Percentiles rank a stretch among this genome's conserved stretches.
Evolutionary conservation across 2,888 invertebrate genomes (phyloP).

Genomic region (Zhengitettix transpicula): DNA sequence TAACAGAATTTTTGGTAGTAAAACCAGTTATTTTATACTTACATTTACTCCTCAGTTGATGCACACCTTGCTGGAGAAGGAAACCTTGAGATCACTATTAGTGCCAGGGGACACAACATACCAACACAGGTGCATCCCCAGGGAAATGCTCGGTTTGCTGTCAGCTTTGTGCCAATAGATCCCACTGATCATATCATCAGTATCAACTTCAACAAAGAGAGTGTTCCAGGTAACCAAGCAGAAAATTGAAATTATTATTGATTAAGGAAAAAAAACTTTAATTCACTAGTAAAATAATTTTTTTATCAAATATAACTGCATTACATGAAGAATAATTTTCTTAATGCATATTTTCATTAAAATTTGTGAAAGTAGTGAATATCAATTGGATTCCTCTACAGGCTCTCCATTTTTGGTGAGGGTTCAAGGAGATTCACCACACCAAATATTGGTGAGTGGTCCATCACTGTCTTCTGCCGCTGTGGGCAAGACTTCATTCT

Average conservation of each 20-base stretch:
- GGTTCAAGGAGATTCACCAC: slow-evolving; percentile 38
- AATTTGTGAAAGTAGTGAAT: not conserved
- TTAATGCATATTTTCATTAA: too few relatives aligned
- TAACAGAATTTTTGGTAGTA: not conserved
- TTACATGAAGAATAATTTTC: too few relatives aligned
- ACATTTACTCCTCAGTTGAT: slow-evolving; percentile 44
- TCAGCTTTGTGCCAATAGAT: slow-evolving; percentile 90
- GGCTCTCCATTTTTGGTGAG: slow-evolving; percentile 85
- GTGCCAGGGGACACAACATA: slow-evolving; percentile 80
- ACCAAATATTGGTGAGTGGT: slow-evolving; percentile 40
- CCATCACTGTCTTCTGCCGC: slow-evolving; percentile 37
- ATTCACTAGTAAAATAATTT: not conserved
- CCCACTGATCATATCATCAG: slow-evolving; percentile 89
- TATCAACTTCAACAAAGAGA: slow-evolving; percentile 91
- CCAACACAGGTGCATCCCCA: slow-evolving; percentile 90
- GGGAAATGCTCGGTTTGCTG: slow-evolving; percentile 81
- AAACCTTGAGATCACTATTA: slow-evolving; percentile 90
- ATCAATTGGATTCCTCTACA: slow-evolving; percentile 32
- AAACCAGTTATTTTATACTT: not conserved
- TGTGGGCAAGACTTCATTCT: slow-evolving; percentile 32
- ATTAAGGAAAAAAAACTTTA: not conserved
- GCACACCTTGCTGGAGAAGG: slow-evolving; percentile 95
- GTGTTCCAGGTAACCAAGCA: slow-evolving; percentile 27
- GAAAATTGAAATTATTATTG: not conserved
- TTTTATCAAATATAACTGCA: not conserved